phyloP scores from a whole-genome alignment of 2,797 vertebrate genomes.

The Lophius americanus region DNA sequence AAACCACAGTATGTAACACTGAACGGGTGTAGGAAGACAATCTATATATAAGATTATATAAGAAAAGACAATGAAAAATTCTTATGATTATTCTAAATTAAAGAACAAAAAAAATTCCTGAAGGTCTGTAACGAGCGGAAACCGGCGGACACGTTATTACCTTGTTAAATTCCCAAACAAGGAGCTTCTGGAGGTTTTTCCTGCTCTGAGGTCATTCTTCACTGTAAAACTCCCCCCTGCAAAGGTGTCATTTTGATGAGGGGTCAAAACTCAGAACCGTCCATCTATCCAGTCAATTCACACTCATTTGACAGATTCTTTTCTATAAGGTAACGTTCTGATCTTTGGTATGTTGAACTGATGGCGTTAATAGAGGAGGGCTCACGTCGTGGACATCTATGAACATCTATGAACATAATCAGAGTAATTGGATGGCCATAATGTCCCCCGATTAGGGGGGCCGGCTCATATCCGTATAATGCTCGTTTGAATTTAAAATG shows the following conservation, averaged over 20 bases:
- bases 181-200: conserved; percentile 53
- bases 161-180: conserved; percentile 60
- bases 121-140: no score
- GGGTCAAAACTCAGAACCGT: conserved; percentile 46
- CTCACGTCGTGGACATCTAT: conserved; percentile 1
- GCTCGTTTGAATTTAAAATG: conserved; percentile 67
- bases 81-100: no score
- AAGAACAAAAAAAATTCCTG: no score
- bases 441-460: conserved; percentile 45
- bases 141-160: conserved; percentile 56
- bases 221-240: conserved; percentile 40
- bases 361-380: no score
- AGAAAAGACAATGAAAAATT: no score
- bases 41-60: no score
- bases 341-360: conserved; percentile 19
- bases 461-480: conserved; percentile 55
- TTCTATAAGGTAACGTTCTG: conserved; percentile 16
- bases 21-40: no score
- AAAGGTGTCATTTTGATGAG: conserved; percentile 63
- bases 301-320: conserved; percentile 35
- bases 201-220: conserved; percentile 61
- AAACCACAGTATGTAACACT: no score
- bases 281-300: conserved; percentile 35
- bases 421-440: conserved; percentile 63
- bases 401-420: conserved; percentile 59